Evolutionary conservation across 1,140 invertebrate species (phyloP).

Genomic region (Cydia amplana): DNA sequence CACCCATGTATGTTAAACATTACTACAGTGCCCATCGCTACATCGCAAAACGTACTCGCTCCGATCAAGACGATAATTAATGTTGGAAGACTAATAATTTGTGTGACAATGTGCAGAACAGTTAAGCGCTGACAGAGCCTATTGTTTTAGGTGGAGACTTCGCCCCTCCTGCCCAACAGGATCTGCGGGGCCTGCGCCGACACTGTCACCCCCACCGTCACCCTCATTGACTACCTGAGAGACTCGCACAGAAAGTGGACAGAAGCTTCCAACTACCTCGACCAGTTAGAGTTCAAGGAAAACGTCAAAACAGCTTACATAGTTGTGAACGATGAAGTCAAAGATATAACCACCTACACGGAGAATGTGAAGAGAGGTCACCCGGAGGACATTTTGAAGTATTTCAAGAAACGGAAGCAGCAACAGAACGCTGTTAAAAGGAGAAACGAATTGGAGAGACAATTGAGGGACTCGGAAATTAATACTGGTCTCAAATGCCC

Average conservation of each 20-base stretch:
- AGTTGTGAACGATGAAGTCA: not conserved
- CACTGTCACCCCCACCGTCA: constrained; percentile 30
- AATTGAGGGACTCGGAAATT: not conserved
- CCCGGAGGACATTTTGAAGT: not conserved
- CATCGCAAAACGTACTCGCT: not conserved
- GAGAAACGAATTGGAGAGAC: not conserved
- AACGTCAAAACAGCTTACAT: constrained; percentile 13
- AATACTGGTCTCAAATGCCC: constrained; percentile 38
- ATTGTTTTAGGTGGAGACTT: constrained; percentile 52
- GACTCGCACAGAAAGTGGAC: constrained; percentile 41
- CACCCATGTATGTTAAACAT: too few species aligned
- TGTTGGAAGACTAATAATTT: not conserved
- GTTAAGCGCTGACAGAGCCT: constrained; percentile 27
- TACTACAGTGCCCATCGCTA: too few species aligned
- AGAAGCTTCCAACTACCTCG: constrained; percentile 29
- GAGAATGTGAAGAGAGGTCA: not conserved
- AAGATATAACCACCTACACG: not conserved
- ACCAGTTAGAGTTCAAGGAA: not conserved
- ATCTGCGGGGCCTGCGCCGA: constrained; percentile 40
- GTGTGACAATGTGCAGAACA: constrained; percentile 29
- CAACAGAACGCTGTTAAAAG: not conserved
- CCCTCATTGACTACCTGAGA: constrained; percentile 40
- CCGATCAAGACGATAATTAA: not conserved
- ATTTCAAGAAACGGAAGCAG: not conserved
- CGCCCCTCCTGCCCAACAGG: constrained; percentile 39